A percentile compares a stretch with the other conserved stretches of the same genome.
phyloP scores from a whole-genome alignment of 2,888 invertebrate genomes.

The Synanthedon tipuliformis region DNA sequence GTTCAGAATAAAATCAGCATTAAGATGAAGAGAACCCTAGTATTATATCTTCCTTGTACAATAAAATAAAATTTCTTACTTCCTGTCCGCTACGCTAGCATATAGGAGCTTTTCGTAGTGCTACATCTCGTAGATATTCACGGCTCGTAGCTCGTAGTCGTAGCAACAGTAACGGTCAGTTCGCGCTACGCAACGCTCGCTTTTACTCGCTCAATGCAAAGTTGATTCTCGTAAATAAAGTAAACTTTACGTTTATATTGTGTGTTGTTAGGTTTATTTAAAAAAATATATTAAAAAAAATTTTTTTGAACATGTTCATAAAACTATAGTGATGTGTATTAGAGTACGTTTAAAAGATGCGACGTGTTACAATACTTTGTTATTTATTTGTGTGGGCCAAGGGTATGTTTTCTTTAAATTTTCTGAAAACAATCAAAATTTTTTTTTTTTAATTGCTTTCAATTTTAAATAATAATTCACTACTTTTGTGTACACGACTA shows the following conservation, averaged over 20 bases:
- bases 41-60: no score
- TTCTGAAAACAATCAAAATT: no score
- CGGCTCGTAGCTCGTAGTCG: slow-evolving; percentile 24
- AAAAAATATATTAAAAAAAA: no score
- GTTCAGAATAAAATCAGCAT: no score
- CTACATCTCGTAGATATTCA: background rate
- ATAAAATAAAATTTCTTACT: background rate
- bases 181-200: slow-evolving; percentile 47
- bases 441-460: no score
- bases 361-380: slow-evolving; percentile 22
- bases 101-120: slow-evolving; percentile 1
- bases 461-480: no score
- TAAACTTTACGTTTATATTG: no score
- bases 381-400: slow-evolving; percentile 33
- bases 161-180: slow-evolving; percentile 60
- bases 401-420: slow-evolving; percentile 22
- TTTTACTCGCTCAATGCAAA: slow-evolving; percentile 6
- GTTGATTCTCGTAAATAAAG: slow-evolving; percentile 1
- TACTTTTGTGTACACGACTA: no score
- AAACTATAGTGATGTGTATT: background rate
- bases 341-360: slow-evolving; percentile 23
- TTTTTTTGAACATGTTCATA: no score
- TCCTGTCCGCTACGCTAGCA: background rate
- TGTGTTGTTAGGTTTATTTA: no score
- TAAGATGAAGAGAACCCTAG: no score